These are phyloP conservation scores for Rhinoptilus africanus DNA, from an alignment of 2,113 vertebrate genomes.

Conservation along the genomic window DNA sequence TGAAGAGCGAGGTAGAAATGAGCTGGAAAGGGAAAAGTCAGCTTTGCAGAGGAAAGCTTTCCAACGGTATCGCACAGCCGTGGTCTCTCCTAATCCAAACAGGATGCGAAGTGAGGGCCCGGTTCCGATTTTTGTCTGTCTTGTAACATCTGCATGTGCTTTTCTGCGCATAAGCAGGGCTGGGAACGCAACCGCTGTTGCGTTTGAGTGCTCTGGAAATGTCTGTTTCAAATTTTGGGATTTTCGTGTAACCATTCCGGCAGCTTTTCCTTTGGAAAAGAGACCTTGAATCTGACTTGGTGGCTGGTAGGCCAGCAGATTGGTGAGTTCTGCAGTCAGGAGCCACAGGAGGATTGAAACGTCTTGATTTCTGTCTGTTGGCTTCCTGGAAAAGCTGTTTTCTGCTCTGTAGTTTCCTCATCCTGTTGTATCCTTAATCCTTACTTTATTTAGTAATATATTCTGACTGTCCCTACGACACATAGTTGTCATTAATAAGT, in stretches of 20 bases:
- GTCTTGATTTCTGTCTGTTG: neutral
- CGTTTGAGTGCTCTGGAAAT: neutral
- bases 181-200: neutral
- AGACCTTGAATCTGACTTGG: rapidly evolving
- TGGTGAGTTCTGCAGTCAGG: rapidly evolving
- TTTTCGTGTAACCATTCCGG: neutral
- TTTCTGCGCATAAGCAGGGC: neutral
- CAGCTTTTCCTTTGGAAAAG: neutral
- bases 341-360: neutral
- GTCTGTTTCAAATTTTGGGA: slow-evolving; percentile 1
- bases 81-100: neutral
- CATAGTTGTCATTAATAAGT: neutral
- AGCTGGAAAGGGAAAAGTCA: neutral
- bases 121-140: neutral
- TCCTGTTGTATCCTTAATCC: neutral
- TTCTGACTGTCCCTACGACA: neutral
- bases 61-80: neutral
- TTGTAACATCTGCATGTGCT: slow-evolving; percentile 25
- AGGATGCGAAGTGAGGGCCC: neutral
- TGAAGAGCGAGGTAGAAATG: neutral
- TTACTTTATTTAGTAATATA: neutral
- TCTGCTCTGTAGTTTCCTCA: neutral
- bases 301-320: neutral
- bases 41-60: neutral
- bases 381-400: neutral